Evolutionary conservation across 2,113 vertebrate genomes (phyloP).

Genomic region (Vidua chalybeata): DNA sequence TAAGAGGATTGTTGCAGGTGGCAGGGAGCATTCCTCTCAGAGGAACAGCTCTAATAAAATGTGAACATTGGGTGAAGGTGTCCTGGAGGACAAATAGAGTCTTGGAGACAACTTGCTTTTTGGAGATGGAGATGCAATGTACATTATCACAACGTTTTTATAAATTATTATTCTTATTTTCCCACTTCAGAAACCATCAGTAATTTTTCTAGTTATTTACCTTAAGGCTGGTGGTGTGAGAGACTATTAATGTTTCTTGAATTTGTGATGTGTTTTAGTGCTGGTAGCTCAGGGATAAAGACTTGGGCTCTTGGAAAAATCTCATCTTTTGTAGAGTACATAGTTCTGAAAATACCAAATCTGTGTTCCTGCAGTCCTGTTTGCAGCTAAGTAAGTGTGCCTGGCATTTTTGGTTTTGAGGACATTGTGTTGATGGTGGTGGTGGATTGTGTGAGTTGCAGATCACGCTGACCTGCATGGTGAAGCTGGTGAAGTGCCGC

Average conservation of each 20-base stretch:
- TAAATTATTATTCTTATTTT: neutral
- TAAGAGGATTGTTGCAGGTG: neutral
- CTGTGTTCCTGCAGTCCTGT: neutral
- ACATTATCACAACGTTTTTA: neutral
- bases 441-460: slow-evolving; percentile 39
- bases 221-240: neutral
- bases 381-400: neutral
- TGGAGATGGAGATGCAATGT: neutral
- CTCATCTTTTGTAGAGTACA: neutral
- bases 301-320: neutral
- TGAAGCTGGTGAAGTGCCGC: slow-evolving; percentile 87
- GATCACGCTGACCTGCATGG: slow-evolving; percentile 90
- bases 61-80: neutral
- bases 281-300: neutral
- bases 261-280: neutral
- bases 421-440: neutral
- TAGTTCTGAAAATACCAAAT: neutral
- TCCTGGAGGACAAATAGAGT: neutral
- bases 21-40: neutral
- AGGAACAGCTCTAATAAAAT: neutral
- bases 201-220: neutral
- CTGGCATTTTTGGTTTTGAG: neutral
- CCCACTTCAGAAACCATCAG: neutral
- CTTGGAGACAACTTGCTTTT: neutral
- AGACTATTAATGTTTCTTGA: neutral